Percentiles rank a stretch among this genome's conserved stretches.
Evolutionary conservation across 2,113 vertebrate genomes (phyloP).

Genomic region (Leptobrachium leishanense): DNA sequence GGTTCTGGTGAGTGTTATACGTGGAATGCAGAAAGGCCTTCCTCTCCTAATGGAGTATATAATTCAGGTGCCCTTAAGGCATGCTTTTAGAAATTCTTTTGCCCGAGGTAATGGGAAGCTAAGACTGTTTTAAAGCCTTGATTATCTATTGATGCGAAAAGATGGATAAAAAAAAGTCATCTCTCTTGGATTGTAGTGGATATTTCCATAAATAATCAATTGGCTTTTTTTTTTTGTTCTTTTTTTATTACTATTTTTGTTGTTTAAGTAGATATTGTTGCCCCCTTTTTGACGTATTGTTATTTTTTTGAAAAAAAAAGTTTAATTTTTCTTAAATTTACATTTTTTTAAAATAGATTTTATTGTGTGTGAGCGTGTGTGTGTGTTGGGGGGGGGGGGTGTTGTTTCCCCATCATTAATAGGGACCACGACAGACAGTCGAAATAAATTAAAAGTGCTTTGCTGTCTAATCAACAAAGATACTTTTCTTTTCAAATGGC

Average conservation of each 20-base stretch:
- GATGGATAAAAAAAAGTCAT: conserved; percentile 92
- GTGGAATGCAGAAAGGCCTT: conserved; percentile 88
- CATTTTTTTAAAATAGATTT: conserved; percentile 51
- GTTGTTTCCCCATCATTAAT: conserved; percentile 36
- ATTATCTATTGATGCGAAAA: conserved; percentile 99
- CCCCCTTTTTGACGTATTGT: conserved; percentile 64
- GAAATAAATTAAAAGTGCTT: conserved; percentile 76
- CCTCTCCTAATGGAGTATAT: conserved; percentile 98
- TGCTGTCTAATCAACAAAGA: conserved; percentile 88
- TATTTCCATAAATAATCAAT: conserved; percentile 99
- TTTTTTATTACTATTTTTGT: conserved; percentile 49
- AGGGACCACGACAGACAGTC: conserved; percentile 59
- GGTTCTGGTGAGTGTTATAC: conserved; percentile 86
- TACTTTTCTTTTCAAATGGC: conserved; percentile 70
- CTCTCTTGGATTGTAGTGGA: conserved; percentile 93
- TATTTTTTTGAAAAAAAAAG: no score
- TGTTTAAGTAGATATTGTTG: conserved; percentile 71
- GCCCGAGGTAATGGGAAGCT: conserved; percentile 98
- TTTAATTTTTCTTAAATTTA: conserved; percentile 53
- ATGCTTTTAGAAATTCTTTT: conserved; percentile 99
- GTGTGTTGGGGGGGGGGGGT: conserved; percentile 63
- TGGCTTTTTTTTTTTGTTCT: conserved; percentile 75
- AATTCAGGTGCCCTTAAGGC: conserved; percentile 99
- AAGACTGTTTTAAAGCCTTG: conserved; percentile 95
- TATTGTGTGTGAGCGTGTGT: conserved; percentile 50